Conservation (phyloP, 2,113 vertebrate species). For the Ceyx melanurus region DNA sequence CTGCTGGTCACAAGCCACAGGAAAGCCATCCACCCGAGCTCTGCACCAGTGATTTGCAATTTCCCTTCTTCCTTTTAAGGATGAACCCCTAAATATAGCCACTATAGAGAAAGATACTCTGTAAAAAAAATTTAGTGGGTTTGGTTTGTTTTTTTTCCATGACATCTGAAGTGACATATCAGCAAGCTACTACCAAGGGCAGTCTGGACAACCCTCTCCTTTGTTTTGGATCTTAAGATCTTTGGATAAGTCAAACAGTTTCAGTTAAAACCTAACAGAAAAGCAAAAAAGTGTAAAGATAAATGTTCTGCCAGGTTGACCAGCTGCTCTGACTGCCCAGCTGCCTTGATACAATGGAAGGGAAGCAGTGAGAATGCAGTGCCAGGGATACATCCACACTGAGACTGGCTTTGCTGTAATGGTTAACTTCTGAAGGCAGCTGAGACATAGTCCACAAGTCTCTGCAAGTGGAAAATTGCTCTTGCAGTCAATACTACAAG, state of each 20-base stretch:
- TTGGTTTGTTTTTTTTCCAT: not conserved
- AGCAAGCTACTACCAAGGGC: not conserved
- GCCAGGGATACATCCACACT: not conserved
- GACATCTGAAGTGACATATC: not conserved
- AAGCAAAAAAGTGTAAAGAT: not conserved
- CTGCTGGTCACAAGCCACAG: slow-evolving; percentile 35
- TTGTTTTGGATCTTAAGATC: not conserved
- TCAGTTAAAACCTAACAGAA: not conserved
- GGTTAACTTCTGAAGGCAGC: not conserved
- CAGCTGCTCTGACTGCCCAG: not conserved
- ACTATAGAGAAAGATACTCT: not conserved
- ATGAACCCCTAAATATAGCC: not conserved
- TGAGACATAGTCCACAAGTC: not conserved
- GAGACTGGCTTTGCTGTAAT: not conserved
- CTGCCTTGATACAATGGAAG: not conserved
- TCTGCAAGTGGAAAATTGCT: not conserved
- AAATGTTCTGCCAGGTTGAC: not conserved
- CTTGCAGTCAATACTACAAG: not conserved
- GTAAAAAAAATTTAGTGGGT: not conserved
- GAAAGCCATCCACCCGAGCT: not conserved
- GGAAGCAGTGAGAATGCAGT: not conserved
- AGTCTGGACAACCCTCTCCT: not conserved
- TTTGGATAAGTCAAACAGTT: not conserved
- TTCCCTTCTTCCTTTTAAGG: not conserved
- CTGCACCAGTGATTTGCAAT: not conserved